Evolutionary conservation across 2,113 vertebrate species (phyloP), one percentile per base, ranked within the genome.

Genomic region (Lipophrys pholis): DNA sequence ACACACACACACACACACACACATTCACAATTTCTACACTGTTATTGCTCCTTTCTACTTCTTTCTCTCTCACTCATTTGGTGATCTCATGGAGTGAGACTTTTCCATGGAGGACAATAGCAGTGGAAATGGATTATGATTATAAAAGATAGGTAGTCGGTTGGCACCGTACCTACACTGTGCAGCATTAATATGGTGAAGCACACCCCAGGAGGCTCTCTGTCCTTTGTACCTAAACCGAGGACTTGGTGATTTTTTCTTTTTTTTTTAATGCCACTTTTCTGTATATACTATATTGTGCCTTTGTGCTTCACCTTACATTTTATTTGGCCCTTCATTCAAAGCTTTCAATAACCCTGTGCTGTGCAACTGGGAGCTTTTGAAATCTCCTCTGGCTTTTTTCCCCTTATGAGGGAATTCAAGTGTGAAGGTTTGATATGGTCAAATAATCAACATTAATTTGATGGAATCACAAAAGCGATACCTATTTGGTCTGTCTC

Each of bases 91-190:
- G 78, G 89, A 79, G 87, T 7, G 80, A 80, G 71, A 58, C 79
- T 81, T 82, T 83, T 86, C 82, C 73, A 83, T 79, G 76, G 86
- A 89, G 88, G 76, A 88, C 87, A 87, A 85, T 77, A 85, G 85
- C 90, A 75, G 83, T 90, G 88, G 88, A 90, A 92, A 91, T 91
- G 82, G 88, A 92, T 92, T 89, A 89, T 83, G 82, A 89, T 90
- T 89, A 81, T 87, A 80, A 87, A 86, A 81, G 67, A 89, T 76
- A 82, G 82, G 83, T 83, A 68, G 73, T 70, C 79, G 77, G 38
- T 75, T 87, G 76, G 74, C 62, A 48, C 70, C 15, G 56, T 63
- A 75, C 68, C 73, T 65, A 63, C 73, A 71, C 52, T 59, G 58
- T 65, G 67, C 49, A 81, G 69, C 61, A 69, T 87, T 89, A 80